Conservation (phyloP, 2,113 vertebrate species). For the Nycticebus coucang region DNA sequence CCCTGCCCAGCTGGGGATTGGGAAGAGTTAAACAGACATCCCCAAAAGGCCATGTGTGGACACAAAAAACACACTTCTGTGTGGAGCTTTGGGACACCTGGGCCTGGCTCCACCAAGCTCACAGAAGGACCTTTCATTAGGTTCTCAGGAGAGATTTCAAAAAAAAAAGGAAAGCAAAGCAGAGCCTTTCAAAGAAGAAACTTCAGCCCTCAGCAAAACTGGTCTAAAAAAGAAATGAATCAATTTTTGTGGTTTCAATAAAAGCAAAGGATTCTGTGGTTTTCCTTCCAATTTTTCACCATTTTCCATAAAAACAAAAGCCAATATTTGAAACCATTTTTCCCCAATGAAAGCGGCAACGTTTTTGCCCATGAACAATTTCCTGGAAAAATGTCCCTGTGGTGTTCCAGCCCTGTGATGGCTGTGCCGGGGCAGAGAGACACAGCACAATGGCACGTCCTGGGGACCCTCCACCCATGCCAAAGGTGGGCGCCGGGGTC, state of each 20-base stretch:
- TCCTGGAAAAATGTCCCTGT: constrained; percentile 13
- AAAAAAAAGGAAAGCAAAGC: constrained; percentile 43
- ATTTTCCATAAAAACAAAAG: constrained; percentile 76
- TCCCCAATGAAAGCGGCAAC: constrained; percentile 21
- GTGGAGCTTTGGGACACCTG: constrained; percentile 34
- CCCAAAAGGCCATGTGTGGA: not conserved
- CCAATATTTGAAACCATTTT: constrained; percentile 50
- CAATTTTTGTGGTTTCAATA: constrained; percentile 77
- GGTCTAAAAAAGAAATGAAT: constrained; percentile 47
- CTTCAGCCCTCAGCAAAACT: constrained; percentile 74
- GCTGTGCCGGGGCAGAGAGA: not conserved
- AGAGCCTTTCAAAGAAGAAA: constrained; percentile 64
- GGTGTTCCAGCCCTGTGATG: not conserved
- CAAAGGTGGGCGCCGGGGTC: not conserved
- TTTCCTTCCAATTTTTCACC: constrained; percentile 75
- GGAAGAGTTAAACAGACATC: not conserved
- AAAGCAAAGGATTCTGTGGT: constrained; percentile 73
- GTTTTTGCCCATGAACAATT: constrained; percentile 17
- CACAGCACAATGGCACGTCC: too few species aligned
- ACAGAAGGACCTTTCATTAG: constrained; percentile 75
- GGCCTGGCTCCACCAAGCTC: not conserved
- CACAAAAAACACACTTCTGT: constrained; percentile 11
- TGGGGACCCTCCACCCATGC: too few species aligned
- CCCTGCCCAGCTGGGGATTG: not conserved
- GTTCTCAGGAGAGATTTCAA: constrained; percentile 56